phyloP scores from a whole-genome alignment of 1,140 invertebrate genomes.

The Tribolium castaneum region DNA sequence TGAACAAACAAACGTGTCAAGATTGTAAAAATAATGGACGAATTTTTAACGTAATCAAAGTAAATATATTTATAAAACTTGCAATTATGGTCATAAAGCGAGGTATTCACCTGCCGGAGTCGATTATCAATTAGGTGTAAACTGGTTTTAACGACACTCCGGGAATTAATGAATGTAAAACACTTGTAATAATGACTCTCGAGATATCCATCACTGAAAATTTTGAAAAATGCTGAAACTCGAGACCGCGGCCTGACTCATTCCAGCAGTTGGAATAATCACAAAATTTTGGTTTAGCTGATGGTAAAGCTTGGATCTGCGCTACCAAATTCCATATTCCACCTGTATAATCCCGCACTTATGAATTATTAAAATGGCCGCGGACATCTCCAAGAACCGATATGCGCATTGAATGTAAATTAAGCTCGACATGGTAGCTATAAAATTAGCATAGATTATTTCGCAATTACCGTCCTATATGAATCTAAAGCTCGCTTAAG shows the following conservation, averaged over 20 bases:
- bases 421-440: conserved; percentile 9
- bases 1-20: background rate
- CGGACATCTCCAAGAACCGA: conserved; percentile 9
- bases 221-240: too few relatives aligned
- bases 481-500: background rate
- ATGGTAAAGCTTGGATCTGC: background rate
- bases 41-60: too few relatives aligned
- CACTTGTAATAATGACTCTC: background rate
- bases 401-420: conserved; percentile 32
- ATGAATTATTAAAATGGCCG: conserved; percentile 20
- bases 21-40: too few relatives aligned
- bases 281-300: too few relatives aligned
- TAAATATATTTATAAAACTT: background rate
- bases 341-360: background rate
- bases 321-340: conserved; percentile 2
- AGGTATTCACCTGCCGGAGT: background rate
- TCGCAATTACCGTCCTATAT: conserved; percentile 25
- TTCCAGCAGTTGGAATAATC: too few relatives aligned
- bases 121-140: background rate
- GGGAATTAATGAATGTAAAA: background rate
- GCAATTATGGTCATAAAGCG: background rate
- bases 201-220: background rate
- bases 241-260: too few relatives aligned
- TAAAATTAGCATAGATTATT: conserved; percentile 33
- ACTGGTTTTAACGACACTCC: background rate